Base-by-base conservation (phyloP, 2,888 invertebrate genomes). In the Sarcophaga variegata region DNA sequence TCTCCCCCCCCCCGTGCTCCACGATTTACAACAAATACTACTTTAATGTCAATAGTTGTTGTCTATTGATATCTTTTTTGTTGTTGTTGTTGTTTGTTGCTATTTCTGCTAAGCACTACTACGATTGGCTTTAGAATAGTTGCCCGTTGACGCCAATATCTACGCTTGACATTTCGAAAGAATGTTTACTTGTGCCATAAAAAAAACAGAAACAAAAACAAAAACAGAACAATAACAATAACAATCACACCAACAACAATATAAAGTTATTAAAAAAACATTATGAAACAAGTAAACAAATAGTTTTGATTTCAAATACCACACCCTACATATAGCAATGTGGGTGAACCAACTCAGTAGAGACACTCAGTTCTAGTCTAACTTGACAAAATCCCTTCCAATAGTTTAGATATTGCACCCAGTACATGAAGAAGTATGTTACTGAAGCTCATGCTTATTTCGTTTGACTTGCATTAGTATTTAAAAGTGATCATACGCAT, bases 91-190 rank as follows among this genome's bases (percentile, higher is more conserved):
- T 27, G 25, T 27, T 27, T 27, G 27, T 37, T 37, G 37, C 8
- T 37, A 37, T 37, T 37, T 37, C 78, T 62, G 45, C 67, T 67
- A 64, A 14, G 54, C 37, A 54, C 14, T 3, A 14, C 54, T 54
- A 22, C 14, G 5, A n/a, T 66, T 64, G 72, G 66, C 49, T 70
- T 20, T 49, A 47, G 27, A 54, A 54, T 54, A 84, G 71, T 82
- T 60, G 70, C 75, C 54, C 47, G 79, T 67, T 70, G 67, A 49
- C 76, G 83, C 59, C 59, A 77, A 14, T 81, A 77, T 72, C 67
- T 66, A 78, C 72, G 45, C 75, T 83, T 85, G 86, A 86, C 88
- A 88, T 87, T 88, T 87, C 37, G 76, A 87, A 87, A 79, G 71
- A 81, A 83, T 85, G 81, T 27, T 83, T 82, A 72, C 45, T 17